These are phyloP conservation scores for Fragariocoptes setiger DNA, from an alignment of 1,140 invertebrate species.

Conservation along the genomic window DNA sequence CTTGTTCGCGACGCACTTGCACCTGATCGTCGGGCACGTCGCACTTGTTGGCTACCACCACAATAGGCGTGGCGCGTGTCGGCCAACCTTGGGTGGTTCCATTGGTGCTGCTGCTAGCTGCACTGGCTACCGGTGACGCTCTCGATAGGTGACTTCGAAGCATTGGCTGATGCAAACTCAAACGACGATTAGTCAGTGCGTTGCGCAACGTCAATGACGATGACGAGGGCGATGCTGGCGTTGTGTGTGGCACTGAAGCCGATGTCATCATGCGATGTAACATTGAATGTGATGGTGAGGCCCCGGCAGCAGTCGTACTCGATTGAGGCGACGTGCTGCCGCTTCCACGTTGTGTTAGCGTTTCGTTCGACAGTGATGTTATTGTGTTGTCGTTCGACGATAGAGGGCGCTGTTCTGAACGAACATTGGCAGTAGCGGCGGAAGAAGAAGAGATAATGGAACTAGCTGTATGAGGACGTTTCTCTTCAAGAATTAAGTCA, in stretches of 20 bases:
- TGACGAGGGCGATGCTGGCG: neutral
- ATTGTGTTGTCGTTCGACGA: too few species aligned
- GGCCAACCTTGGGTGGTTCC: neutral
- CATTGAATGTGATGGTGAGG: neutral
- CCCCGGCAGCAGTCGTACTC: neutral
- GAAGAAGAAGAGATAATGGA: neutral
- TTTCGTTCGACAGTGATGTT: neutral
- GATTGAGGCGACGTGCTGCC: neutral
- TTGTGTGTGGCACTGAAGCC: neutral
- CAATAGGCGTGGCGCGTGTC: constrained; percentile 21
- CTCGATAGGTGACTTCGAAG: too few species aligned
- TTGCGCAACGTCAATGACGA: neutral
- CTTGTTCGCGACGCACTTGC: neutral
- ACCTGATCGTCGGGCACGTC: neutral
- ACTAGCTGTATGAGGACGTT: neutral
- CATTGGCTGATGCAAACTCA: neutral
- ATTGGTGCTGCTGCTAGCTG: neutral
- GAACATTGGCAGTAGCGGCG: neutral
- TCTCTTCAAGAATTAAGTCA: constrained; percentile 4
- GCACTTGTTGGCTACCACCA: constrained; percentile 54
- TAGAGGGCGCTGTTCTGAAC: neutral
- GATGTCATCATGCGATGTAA: neutral
- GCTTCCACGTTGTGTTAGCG: neutral
- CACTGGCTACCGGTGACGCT: too few species aligned
- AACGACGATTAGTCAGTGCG: neutral